Percentiles rank a stretch among this genome's conserved stretches.
These are phyloP conservation scores for Montipora capitata DNA, from an alignment of 92 coral and sea anemone genomes.

Conservation along the genomic window DNA sequence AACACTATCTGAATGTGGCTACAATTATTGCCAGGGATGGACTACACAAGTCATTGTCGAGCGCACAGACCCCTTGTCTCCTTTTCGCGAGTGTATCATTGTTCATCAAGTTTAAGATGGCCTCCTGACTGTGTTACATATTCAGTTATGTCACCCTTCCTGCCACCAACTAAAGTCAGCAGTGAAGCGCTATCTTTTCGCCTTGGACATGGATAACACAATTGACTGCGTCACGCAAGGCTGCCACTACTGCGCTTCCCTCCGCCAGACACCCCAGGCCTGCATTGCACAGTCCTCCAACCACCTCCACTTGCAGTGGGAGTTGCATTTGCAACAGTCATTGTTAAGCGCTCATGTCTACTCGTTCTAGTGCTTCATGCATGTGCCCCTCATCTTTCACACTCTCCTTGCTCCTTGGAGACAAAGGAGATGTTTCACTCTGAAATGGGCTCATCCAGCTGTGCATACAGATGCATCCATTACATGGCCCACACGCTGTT, in stretches of 20 bases:
- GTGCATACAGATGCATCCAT: conserved; percentile 59
- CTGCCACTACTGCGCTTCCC: too few relatives aligned
- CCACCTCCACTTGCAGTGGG: too few relatives aligned
- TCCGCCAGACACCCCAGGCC: too few relatives aligned
- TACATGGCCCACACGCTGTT: conserved; percentile 58
- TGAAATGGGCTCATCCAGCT: conserved; percentile 58
- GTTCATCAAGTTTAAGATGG: too few relatives aligned
- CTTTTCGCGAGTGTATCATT: too few relatives aligned
- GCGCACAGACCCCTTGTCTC: too few relatives aligned
- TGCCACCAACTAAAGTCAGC: background rate
- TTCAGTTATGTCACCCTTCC: background rate
- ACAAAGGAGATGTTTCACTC: conserved; percentile 53
- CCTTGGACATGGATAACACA: background rate
- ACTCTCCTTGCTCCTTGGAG: conserved; percentile 21
- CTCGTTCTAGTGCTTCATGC: conserved; percentile 53
- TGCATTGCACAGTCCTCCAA: too few relatives aligned
- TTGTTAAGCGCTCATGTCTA: conserved; percentile 51
- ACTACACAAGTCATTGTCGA: too few relatives aligned
- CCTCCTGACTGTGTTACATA: background rate
- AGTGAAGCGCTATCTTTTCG: background rate
- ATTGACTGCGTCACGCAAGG: too few relatives aligned
- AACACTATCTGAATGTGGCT: too few relatives aligned
- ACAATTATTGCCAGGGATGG: too few relatives aligned
- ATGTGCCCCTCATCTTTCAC: conserved; percentile 57
- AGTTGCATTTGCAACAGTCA: conserved; percentile 56